A percentile compares a stretch with the other conserved stretches of the same genome.
Conservation (phyloP, 2,888 invertebrate genomes). For the Lasioglossum malachurum region DNA sequence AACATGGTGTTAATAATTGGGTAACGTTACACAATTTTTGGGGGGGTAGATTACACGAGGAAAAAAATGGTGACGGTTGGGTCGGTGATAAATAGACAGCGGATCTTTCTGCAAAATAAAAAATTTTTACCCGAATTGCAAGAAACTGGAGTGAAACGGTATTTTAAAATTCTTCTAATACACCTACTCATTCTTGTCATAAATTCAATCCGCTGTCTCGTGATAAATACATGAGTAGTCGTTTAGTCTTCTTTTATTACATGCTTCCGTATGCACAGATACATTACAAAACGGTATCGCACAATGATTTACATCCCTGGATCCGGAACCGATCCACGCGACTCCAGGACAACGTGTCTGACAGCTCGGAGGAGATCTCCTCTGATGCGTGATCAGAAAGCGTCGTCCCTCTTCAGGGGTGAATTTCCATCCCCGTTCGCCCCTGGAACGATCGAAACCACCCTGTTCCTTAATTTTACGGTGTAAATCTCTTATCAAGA, state of each 20-base stretch:
- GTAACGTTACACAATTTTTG: neutral
- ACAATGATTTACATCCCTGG: conserved; percentile 69
- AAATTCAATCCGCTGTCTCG: no score
- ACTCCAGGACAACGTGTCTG: conserved; percentile 32
- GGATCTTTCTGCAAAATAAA: no score
- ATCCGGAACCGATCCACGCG: conserved; percentile 39
- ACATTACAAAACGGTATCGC: conserved; percentile 78
- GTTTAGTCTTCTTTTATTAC: conserved; percentile 76
- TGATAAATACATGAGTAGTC: conserved; percentile 14
- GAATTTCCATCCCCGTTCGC: conserved; percentile 22
- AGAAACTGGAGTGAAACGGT: no score
- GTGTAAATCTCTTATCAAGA: conserved; percentile 21
- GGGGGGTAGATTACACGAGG: neutral
- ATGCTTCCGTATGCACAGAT: conserved; percentile 76
- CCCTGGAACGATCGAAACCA: neutral
- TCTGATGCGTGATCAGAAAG: conserved; percentile 13
- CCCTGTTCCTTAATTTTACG: neutral
- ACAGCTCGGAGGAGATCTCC: neutral
- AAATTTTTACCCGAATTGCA: no score
- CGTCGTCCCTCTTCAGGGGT: conserved; percentile 7
- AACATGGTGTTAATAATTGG: neutral
- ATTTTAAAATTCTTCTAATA: no score
- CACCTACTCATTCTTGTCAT: no score
- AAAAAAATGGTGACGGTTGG: neutral
- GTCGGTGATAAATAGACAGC: neutral